Conservation (phyloP, 2,888 invertebrate species). For the Pimpla rufipes region DNA sequence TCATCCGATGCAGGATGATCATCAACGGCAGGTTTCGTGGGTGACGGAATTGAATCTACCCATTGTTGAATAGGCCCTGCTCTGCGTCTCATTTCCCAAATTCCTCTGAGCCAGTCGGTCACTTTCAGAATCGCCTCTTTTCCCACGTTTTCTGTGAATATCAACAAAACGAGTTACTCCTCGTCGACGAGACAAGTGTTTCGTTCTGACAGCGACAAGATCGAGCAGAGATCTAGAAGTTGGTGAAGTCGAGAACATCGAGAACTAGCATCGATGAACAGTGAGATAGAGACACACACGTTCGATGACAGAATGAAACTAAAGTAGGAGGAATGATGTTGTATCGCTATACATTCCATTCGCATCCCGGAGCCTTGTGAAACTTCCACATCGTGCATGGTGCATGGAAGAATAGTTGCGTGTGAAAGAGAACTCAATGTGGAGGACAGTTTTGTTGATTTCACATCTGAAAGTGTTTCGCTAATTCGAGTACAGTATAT, state of each 20-base stretch:
- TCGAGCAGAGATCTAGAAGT: conserved; percentile 46
- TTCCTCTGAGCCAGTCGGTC: conserved; percentile 82
- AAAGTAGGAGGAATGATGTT: not conserved
- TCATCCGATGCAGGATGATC: conserved; percentile 62
- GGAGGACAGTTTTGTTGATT: not conserved
- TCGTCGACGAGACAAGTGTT: not conserved
- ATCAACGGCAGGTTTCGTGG: conserved; percentile 72
- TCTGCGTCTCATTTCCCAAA: conserved; percentile 88
- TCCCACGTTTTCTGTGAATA: conserved; percentile 79
- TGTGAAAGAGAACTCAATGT: conserved; percentile 12
- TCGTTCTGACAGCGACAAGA: conserved; percentile 25
- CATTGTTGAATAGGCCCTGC: conserved; percentile 91
- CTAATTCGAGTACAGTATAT: conserved; percentile 37
- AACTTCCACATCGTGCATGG: conserved; percentile 57
- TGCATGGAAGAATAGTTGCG: conserved; percentile 53
- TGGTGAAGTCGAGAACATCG: not conserved
- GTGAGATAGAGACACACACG: conserved; percentile 18
- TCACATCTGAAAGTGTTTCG: conserved; percentile 24
- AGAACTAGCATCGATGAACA: conserved; percentile 23
- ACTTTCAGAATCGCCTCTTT: conserved; percentile 81
- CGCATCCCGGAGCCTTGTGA: conserved; percentile 26
- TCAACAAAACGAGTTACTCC: conserved; percentile 3
- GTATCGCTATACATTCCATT: conserved; percentile 57
- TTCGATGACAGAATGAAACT: not conserved
- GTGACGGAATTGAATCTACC: conserved; percentile 89